Percentiles rank a stretch among this genome's conserved stretches.
These are phyloP conservation scores for Zaprionus davidi DNA, from an alignment of 1,140 invertebrate species.

Conservation along the genomic window DNA sequence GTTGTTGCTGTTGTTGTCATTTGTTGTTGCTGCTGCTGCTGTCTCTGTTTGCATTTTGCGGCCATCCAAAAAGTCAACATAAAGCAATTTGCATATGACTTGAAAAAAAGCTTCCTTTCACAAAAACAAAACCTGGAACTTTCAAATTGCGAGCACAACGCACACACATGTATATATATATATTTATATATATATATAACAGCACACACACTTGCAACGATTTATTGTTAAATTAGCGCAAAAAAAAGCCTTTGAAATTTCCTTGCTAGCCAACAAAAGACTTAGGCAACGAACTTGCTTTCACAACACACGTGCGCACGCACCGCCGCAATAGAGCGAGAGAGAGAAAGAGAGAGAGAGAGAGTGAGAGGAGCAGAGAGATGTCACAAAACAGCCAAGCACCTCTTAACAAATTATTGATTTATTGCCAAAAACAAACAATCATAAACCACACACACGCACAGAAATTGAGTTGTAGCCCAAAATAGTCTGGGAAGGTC, in stretches of 20 bases:
- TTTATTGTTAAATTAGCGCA: constrained; percentile 55
- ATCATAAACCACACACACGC: constrained; percentile 47
- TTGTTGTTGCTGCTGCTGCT: constrained; percentile 21
- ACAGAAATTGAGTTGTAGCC: constrained; percentile 40
- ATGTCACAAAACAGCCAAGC: constrained; percentile 23
- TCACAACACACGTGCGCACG: constrained; percentile 54
- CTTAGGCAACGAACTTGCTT: constrained; percentile 83
- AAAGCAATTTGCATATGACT: constrained; percentile 76
- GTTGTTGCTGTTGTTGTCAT: constrained; percentile 4
- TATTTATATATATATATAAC: background rate
- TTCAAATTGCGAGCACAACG: constrained; percentile 74
- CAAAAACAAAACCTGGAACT: constrained; percentile 60
- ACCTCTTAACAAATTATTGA: constrained; percentile 75
- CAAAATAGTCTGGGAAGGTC: background rate
- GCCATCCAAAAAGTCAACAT: constrained; percentile 38
- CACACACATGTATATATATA: background rate
- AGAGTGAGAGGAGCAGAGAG: background rate
- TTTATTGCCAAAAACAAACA: constrained; percentile 58
- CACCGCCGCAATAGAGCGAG: constrained; percentile 1
- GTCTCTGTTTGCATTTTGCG: constrained; percentile 34
- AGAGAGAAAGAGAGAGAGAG: background rate
- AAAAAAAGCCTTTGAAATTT: constrained; percentile 61
- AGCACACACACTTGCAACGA: constrained; percentile 2
- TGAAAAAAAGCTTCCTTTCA: constrained; percentile 67
- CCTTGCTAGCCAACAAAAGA: constrained; percentile 68